Percentiles rank a stretch among this genome's conserved stretches.
Conservation (phyloP, 2,888 invertebrate genomes). For the Griposia aprilina region DNA sequence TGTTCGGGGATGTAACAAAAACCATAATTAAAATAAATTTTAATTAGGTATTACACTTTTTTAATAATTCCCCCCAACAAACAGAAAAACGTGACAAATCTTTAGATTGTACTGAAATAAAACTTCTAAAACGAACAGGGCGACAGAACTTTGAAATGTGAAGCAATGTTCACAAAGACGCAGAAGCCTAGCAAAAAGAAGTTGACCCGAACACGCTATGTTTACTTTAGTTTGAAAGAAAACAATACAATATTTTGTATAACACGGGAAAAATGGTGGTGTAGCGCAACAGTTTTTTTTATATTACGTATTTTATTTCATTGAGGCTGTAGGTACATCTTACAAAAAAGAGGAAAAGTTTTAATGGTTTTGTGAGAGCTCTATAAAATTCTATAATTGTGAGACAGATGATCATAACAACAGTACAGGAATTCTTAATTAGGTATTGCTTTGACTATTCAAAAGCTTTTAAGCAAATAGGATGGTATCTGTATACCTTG, state of each 20-base stretch:
- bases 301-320: not conserved
- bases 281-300: no score
- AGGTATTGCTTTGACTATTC: no score
- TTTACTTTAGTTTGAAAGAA: slow-evolving; percentile 13
- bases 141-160: slow-evolving; percentile 41
- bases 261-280: not conserved
- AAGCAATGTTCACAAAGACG: slow-evolving; percentile 41
- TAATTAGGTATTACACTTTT: no score
- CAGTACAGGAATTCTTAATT: not conserved
- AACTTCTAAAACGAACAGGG: not conserved
- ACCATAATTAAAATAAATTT: not conserved
- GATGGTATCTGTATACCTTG: no score
- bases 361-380: not conserved
- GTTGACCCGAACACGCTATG: slow-evolving; percentile 9
- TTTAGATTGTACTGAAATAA: slow-evolving; percentile 5
- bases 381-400: not conserved
- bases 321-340: no score
- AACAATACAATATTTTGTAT: not conserved
- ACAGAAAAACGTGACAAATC: not conserved
- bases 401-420: not conserved
- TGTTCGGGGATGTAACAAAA: no score
- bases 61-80: not conserved
- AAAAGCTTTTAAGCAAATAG: no score
- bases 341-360: not conserved
- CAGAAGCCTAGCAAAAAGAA: slow-evolving; percentile 39